phyloP scores from a whole-genome alignment of 2,797 vertebrate genomes.

The Acanthornis magna region DNA sequence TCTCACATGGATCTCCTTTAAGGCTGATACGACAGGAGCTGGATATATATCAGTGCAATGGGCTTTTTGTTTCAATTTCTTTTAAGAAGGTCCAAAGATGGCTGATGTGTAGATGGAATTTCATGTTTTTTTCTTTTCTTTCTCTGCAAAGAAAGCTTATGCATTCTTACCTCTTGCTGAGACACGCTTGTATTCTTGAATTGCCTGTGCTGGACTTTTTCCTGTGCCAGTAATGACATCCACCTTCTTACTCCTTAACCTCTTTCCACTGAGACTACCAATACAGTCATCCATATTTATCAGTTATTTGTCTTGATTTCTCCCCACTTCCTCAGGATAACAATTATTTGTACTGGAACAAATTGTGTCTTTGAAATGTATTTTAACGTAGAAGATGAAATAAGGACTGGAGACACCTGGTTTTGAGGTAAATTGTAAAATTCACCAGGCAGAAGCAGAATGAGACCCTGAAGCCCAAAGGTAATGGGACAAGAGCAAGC shows the following conservation, averaged over 20 bases:
- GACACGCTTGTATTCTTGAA: background rate
- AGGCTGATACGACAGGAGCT: background rate
- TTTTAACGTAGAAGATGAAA: slow-evolving; percentile 28
- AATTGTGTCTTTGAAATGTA: background rate
- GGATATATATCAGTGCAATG: background rate
- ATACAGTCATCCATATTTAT: background rate
- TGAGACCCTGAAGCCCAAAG: background rate
- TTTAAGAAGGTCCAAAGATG: background rate
- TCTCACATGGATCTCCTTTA: background rate
- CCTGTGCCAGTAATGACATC: background rate
- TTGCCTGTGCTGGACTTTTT: background rate
- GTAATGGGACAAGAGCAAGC: background rate
- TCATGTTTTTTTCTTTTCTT: background rate
- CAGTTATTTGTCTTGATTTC: background rate
- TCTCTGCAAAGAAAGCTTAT: background rate
- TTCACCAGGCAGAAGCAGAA: background rate
- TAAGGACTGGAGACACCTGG: background rate
- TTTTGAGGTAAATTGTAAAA: background rate
- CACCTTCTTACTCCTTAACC: background rate
- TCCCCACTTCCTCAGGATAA: background rate
- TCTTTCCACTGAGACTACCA: background rate
- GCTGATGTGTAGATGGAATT: background rate
- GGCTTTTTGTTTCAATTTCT: background rate
- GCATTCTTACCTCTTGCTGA: background rate
- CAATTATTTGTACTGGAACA: background rate